Conservation (phyloP, 1,140 invertebrate genomes). For the Rhopalosiphum padi region DNA sequence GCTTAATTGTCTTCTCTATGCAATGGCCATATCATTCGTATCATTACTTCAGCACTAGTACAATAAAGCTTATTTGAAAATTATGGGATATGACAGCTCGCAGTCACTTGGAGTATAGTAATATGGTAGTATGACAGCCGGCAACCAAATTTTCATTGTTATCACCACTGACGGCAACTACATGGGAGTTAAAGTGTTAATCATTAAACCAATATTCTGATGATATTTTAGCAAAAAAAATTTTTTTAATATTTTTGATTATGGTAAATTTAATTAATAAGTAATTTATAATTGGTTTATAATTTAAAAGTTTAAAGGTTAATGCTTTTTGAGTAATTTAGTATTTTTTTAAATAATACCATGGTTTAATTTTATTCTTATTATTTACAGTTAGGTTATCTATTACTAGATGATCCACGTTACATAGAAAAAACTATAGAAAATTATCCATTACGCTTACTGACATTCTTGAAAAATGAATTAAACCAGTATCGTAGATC, state of each 20-base stretch:
- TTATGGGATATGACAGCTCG: too few relatives aligned
- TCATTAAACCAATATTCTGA: not conserved
- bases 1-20: too few relatives aligned
- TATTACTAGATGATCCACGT: not conserved
- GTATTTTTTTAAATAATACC: not conserved
- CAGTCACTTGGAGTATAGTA: too few relatives aligned
- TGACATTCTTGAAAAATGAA: constrained; percentile 46
- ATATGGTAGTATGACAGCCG: too few relatives aligned
- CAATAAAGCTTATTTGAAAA: too few relatives aligned
- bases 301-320: not conserved
- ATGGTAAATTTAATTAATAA: too few relatives aligned
- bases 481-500: constrained; percentile 22
- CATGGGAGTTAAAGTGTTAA: too few relatives aligned
- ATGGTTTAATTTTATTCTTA: not conserved
- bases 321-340: not conserved
- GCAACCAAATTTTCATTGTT: too few relatives aligned
- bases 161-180: too few relatives aligned
- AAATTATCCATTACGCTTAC: constrained; percentile 38
- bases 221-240: not conserved
- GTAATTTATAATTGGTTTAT: not conserved
- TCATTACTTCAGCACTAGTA: too few relatives aligned
- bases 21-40: too few relatives aligned
- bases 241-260: too few relatives aligned
- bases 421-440: constrained; percentile 30
- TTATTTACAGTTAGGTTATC: not conserved